These are phyloP conservation scores for Amphibalanus amphitrite DNA, from an alignment of 1,140 invertebrate species.

Conservation along the genomic window DNA sequence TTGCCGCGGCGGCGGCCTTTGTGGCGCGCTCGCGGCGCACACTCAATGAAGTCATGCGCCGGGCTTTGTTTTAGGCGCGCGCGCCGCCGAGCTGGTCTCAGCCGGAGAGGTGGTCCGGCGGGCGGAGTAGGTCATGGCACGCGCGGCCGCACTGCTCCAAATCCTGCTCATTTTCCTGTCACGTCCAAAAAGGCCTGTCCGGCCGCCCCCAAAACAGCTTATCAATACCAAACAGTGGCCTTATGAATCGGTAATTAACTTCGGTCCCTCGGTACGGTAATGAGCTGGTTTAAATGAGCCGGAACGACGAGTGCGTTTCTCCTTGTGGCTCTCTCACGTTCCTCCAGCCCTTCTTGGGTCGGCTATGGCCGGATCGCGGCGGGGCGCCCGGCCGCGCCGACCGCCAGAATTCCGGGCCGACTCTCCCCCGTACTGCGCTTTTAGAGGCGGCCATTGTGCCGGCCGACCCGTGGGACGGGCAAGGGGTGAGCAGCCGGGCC, in stretches of 20 bases:
- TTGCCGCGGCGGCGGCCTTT: background rate
- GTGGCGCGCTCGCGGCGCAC: background rate
- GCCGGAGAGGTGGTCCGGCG: background rate
- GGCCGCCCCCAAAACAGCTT: background rate
- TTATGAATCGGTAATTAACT: background rate
- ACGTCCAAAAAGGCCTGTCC: background rate
- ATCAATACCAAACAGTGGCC: background rate
- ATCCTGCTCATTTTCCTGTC: background rate
- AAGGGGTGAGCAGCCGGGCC: background rate
- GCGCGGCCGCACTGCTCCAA: too few relatives aligned
- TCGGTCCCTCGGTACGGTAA: background rate
- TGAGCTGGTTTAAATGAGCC: background rate
- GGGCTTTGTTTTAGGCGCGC: background rate
- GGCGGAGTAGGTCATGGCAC: background rate
- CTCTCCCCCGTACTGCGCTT: background rate
- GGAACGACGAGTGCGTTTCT: background rate
- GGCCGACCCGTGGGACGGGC: background rate
- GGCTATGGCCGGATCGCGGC: background rate
- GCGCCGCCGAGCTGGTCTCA: too few relatives aligned
- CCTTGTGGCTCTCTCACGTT: background rate
- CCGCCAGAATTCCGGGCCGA: background rate
- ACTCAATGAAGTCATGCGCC: background rate
- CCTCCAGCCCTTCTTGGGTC: background rate
- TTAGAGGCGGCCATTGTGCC: background rate
- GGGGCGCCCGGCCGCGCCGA: background rate